A percentile compares a stretch with the other conserved stretches of the same genome.
Conservation (phyloP, 2,113 vertebrate species). For the Urocolius indicus region DNA sequence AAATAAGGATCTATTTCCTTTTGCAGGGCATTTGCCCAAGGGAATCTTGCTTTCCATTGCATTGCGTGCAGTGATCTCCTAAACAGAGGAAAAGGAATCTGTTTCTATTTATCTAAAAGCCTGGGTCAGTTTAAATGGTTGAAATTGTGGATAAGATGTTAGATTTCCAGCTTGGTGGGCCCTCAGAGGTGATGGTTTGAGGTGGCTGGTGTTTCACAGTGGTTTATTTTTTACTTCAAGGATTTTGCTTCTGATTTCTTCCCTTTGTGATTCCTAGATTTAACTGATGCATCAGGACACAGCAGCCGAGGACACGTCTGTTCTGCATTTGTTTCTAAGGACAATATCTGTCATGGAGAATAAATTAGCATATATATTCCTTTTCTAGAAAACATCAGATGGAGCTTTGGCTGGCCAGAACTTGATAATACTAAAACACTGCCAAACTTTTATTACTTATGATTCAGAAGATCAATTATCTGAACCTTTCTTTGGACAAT, state of each 20-base stretch:
- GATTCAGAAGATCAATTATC: neutral
- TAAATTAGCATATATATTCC: slow-evolving; percentile 43
- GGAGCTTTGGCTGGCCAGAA: neutral
- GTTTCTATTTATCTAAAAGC: neutral
- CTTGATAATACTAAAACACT: neutral
- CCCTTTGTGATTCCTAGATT: neutral
- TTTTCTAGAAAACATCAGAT: slow-evolving; percentile 34
- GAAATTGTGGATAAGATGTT: neutral
- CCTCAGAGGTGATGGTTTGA: neutral
- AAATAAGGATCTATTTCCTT: neutral
- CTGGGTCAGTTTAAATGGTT: neutral
- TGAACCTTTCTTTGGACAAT: neutral
- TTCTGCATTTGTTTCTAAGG: slow-evolving; percentile 39
- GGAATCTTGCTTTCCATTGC: neutral
- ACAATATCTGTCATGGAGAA: slow-evolving; percentile 9
- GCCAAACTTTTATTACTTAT: neutral
- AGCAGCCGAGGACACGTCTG: neutral
- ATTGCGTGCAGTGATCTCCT: neutral
- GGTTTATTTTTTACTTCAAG: neutral
- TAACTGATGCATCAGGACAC: neutral
- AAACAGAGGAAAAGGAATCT: neutral
- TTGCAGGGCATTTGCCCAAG: neutral
- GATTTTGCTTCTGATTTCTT: neutral
- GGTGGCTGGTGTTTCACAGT: neutral
- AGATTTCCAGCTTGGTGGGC: neutral